Percentiles rank a stretch among this genome's conserved stretches.
Evolutionary conservation across 1,140 invertebrate species (phyloP).

Genomic region (Stenopsyche tienmushanensis): DNA sequence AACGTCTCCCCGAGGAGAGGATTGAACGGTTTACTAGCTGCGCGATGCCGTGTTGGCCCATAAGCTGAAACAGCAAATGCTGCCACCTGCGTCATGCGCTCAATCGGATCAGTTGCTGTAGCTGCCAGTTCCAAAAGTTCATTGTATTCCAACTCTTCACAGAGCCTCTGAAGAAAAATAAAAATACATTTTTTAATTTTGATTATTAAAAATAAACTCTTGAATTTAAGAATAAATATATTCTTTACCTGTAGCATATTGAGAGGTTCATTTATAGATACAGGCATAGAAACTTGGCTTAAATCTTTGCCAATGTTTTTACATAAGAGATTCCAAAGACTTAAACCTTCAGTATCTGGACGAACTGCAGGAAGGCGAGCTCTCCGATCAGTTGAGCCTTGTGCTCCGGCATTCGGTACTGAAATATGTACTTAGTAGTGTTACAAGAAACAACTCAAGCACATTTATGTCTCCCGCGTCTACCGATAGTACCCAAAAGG

Average conservation of each 20-base stretch:
- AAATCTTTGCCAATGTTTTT: conserved; percentile 88
- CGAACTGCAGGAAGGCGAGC: conserved; percentile 69
- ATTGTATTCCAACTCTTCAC: conserved; percentile 84
- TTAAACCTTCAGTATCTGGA: conserved; percentile 72
- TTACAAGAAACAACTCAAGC: too few relatives aligned
- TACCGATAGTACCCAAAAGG: too few relatives aligned
- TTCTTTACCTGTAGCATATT: conserved; percentile 71
- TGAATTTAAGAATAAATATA: not conserved
- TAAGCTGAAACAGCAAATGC: conserved; percentile 86
- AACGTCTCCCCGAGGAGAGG: conserved; percentile 84
- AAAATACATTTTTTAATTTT: not conserved
- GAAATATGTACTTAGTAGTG: too few relatives aligned
- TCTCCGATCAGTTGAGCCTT: conserved; percentile 65
- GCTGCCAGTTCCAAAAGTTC: conserved; percentile 75
- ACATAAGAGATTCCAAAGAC: conserved; percentile 77
- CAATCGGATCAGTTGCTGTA: conserved; percentile 61
- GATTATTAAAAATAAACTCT: not conserved
- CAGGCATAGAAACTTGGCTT: conserved; percentile 71
- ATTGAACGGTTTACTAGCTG: conserved; percentile 87
- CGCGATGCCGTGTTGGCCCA: conserved; percentile 72
- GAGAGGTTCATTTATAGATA: conserved; percentile 84
- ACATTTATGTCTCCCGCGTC: too few relatives aligned
- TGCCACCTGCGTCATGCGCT: conserved; percentile 74
- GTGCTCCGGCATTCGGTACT: conserved; percentile 37
- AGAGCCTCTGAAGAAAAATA: conserved; percentile 60